phyloP scores from a whole-genome alignment of 2,797 vertebrate species.

The Poliocrania exsul region DNA sequence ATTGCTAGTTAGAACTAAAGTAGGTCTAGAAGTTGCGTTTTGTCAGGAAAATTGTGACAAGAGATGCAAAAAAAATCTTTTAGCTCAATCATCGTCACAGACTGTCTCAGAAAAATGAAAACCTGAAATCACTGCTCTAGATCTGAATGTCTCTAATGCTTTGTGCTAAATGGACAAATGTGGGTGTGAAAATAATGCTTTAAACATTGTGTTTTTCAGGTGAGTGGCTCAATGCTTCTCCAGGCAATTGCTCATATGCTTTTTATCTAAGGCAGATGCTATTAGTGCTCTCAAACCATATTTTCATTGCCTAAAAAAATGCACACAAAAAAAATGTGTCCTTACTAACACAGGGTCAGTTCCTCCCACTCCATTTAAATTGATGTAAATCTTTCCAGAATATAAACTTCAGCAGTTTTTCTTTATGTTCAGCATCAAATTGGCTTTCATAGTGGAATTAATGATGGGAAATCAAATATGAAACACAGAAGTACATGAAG shows the following conservation, averaged over 20 bases:
- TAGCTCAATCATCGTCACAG: slow-evolving; percentile 10
- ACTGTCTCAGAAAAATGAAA: not conserved
- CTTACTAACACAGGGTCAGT: not conserved
- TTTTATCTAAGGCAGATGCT: not conserved
- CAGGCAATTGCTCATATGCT: not conserved
- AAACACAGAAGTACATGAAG: not conserved
- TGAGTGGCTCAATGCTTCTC: not conserved
- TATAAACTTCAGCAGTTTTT: not conserved
- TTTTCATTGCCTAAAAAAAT: slow-evolving; percentile 20
- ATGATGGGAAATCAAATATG: not conserved
- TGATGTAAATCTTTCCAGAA: not conserved
- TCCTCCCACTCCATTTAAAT: not conserved
- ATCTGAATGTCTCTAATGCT: not conserved
- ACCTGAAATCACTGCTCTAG: not conserved
- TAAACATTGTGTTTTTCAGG: slow-evolving; percentile 21
- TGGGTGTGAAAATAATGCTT: slow-evolving; percentile 22
- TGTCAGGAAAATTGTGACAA: slow-evolving; percentile 44
- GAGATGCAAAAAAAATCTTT: slow-evolving; percentile 4
- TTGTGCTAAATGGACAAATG: not conserved
- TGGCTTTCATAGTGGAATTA: not conserved
- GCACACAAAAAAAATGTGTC: not conserved
- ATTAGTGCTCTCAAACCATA: not conserved
- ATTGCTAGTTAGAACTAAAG: slow-evolving; percentile 37
- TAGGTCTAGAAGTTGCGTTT: slow-evolving; percentile 34
- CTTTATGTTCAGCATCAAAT: not conserved